Base-by-base conservation (phyloP, 1,140 invertebrate species). In the Odontomachus brunneus region DNA sequence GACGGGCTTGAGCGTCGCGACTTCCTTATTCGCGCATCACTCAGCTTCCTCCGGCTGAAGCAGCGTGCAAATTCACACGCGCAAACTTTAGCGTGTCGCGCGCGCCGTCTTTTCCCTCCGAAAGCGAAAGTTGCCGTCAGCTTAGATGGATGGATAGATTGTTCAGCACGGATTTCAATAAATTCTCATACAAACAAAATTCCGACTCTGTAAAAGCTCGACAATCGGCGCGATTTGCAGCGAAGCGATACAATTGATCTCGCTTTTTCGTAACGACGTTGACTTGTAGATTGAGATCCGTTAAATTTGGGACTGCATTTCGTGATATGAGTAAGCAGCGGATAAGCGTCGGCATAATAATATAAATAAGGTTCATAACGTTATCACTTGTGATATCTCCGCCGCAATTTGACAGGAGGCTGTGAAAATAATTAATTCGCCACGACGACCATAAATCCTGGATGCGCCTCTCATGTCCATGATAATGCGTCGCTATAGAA, bases 401-500 rank as follows among this genome's bases (percentile, higher is more conserved):
- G n/a, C 19, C 65, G 33, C 51, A 33, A 44, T 57, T 69, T 26
- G 17, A 69, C 33, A 69, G 63, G 55, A 44, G 26, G 22, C 44
- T 19, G 29, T 48, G 51, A 26, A 26, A 71, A 17, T 80, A 71
- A 80, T 80, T 80, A 80, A 80, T 80, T 71, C 22, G 33, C 24
- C 33, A 29, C 49, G 33, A 14, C n/a, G 63, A 14, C 29, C 60
- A 67, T 71, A 80, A 80, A 69, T 78, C 75, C 69, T 69, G 62
- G 33, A 71, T 59, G 51, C 53, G 53, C 51, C 33, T 80, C 51
- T 55, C 69, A 33, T 83, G 71, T 85, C 71, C 44, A 59, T 55
- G 82, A 83, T 85, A 85, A 85, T 60, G 38, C 59, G 80, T 29
- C 57, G 33, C 63, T 67, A 44, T 66, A 67, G 24, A 84, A 82